Evolutionary conservation across 2,797 vertebrate species (phyloP), one percentile per base, ranked within the genome.

Genomic region (Hemitrygon akajei): DNA sequence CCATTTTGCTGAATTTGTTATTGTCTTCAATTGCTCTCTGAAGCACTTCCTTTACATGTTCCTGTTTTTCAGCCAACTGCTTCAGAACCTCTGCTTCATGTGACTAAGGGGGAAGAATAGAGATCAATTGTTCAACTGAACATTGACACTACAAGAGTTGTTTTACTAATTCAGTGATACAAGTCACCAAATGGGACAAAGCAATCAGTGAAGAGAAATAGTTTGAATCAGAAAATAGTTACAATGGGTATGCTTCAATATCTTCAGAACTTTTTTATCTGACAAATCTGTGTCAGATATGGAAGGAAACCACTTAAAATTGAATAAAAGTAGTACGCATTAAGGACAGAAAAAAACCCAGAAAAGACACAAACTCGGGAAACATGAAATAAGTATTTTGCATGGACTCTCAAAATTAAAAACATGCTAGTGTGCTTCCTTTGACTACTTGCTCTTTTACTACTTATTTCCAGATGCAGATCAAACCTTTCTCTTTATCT

Each of bases 11-110:
- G 94, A 99, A 99, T 96, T 98, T 98, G 96, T 97, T 97, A 95
- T 97, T 98, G 94, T 98, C 98, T 87, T 98, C 98, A 12, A 97
- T 96, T 12, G 98, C 98, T 95, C 98, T 99, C 95, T 98, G 98
- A 76, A 98, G 97, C 95, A 99, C 98, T 94, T 98, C 98, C 94
- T 98, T 99, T 95, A 98, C 98, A 0, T 99, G 98, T 96, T 99
- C 98, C 34, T 98, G 95, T 94, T 99, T 98, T 95, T 98, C 98
- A 0, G 98, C 98, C 0, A 99, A 95, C 92, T 98, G 98, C 95
- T 99, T 99, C 95, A 98, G 96, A 87, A 98, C 97, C 60, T 98
- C 98, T 9, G 98, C 98, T 95, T 98, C 98, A 0, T 98, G 97
- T 94, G 97, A 98, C 98, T 99, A 94, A 34, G 12, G 84, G 6